Evolutionary conservation across 1,140 invertebrate genomes (phyloP).

Genomic region (Diprion similis): DNA sequence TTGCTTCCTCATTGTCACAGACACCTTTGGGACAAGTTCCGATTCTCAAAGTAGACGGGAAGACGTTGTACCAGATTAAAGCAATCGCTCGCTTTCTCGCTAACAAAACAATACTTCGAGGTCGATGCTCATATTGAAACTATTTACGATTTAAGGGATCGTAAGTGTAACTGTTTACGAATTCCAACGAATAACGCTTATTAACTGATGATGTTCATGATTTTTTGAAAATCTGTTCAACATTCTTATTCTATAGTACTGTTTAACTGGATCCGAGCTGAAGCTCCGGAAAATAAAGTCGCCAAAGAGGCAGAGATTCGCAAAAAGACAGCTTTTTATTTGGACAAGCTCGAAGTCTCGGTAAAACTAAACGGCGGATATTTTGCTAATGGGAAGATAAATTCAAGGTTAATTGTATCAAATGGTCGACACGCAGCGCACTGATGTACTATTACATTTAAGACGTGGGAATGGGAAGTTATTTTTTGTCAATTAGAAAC

Average conservation of each 20-base stretch:
- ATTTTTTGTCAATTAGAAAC: too few relatives aligned
- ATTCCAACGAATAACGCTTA: not conserved
- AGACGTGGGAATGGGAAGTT: too few relatives aligned
- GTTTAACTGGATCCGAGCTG: not conserved
- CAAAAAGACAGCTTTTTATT: not conserved
- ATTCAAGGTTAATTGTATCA: not conserved
- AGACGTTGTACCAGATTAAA: conserved; percentile 24
- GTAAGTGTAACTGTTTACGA: conserved; percentile 18
- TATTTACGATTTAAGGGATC: conserved; percentile 23
- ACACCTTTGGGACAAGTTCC: conserved; percentile 27
- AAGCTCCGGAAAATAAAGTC: not conserved
- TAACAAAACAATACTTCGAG: conserved; percentile 21
- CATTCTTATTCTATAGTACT: conserved; percentile 9
- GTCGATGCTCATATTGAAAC: conserved; percentile 27
- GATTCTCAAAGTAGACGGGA: conserved; percentile 29
- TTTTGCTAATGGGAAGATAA: conserved; percentile 30
- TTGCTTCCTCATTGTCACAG: not conserved
- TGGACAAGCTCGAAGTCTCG: conserved; percentile 25
- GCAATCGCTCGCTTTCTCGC: conserved; percentile 34
- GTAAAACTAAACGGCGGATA: conserved; percentile 30
- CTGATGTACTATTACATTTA: too few relatives aligned
- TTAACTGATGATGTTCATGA: not conserved
- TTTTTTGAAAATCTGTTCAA: not conserved
- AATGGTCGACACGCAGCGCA: too few relatives aligned
- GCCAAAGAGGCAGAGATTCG: not conserved